Percentiles rank a stretch among this genome's conserved stretches.
These are phyloP conservation scores for Pomacea maculata DNA, from an alignment of 1,140 invertebrate species.

Conservation along the genomic window DNA sequence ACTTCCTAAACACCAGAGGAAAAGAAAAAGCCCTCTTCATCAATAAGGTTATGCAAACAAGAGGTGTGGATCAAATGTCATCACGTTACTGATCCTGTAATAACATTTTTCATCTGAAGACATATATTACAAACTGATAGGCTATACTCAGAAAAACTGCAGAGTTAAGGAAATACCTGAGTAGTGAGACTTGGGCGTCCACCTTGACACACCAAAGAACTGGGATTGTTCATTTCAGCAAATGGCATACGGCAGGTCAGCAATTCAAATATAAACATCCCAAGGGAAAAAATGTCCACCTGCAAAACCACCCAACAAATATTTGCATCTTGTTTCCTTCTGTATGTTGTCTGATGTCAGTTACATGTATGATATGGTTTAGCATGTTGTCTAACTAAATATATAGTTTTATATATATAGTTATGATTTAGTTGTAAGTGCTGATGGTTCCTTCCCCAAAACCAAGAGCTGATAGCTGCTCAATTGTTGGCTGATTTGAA, in stretches of 20 bases:
- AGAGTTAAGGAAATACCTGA: constrained; percentile 68
- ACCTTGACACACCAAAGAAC: constrained; percentile 94
- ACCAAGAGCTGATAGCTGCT: too few species aligned
- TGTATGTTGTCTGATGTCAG: too few species aligned
- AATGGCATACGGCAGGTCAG: constrained; percentile 93
- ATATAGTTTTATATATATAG: background rate
- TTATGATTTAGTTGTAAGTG: background rate
- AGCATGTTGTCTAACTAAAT: too few species aligned
- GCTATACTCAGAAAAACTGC: too few species aligned
- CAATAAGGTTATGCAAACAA: too few species aligned
- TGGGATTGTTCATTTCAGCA: constrained; percentile 78
- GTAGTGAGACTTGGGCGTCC: constrained; percentile 87
- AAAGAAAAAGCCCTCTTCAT: background rate
- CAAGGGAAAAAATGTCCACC: constrained; percentile 98
- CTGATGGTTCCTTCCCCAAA: too few species aligned
- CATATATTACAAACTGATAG: too few species aligned
- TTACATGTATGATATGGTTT: background rate
- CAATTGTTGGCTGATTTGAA: background rate
- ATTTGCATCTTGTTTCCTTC: background rate
- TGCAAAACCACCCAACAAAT: constrained; percentile 55
- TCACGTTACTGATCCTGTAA: too few species aligned
- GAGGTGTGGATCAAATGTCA: too few species aligned
- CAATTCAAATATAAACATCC: constrained; percentile 98
- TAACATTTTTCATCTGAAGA: too few species aligned
- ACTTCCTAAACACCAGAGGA: constrained; percentile 58